Evolutionary conservation across 2,113 vertebrate species (phyloP), one percentile per base, ranked within the genome.

Genomic region (Platanista minor): DNA sequence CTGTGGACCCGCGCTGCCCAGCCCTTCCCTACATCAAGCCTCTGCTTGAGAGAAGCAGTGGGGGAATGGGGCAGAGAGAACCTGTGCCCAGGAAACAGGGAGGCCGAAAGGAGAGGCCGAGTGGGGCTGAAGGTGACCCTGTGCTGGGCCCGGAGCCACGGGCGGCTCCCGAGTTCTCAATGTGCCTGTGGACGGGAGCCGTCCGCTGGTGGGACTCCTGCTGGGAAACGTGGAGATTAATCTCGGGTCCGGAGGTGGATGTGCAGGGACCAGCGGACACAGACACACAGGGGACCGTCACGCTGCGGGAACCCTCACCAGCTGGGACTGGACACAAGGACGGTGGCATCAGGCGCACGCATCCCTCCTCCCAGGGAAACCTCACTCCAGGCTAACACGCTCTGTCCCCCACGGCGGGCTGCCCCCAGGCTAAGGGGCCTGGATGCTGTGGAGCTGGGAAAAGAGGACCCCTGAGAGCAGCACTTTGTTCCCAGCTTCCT

Each of bases 31-130:
- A 54, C 52, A 13, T 17, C 49, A 20, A 27, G 17, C 10, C 36
- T 59, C 31, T n/a, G 8, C 59, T 66, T 41, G 21, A 81, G 23
- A 64, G 29, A 80, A 74, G 43, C n/a, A 6, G 20, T 8, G 46
- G 15, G 41, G 46, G 8, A n/a, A 36, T 6, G 0, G 13, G 39
- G 31, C 20, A 14, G 6, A 6, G 49, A n/a, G 20, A 78, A 17
- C 31, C 33, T 21, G 0, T 8, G 5, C 14, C 20, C 8, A 2
- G 52, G 74, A 49, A 20, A 33, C 29, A 77, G 15, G 15, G 27
- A 8, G 18, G 41, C 27, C 18, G 15, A 31, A 10, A 81, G 41
- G 43, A 54, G 20, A 21, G 33, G 88, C 23, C 2, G 3, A 39
- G 71, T 5, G 17, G 14, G 52, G 2, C 8, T 7, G 8, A 8